These are phyloP conservation scores for Lepidothrix coronata DNA, from an alignment of 2,113 vertebrate species.

Conservation along the genomic window DNA sequence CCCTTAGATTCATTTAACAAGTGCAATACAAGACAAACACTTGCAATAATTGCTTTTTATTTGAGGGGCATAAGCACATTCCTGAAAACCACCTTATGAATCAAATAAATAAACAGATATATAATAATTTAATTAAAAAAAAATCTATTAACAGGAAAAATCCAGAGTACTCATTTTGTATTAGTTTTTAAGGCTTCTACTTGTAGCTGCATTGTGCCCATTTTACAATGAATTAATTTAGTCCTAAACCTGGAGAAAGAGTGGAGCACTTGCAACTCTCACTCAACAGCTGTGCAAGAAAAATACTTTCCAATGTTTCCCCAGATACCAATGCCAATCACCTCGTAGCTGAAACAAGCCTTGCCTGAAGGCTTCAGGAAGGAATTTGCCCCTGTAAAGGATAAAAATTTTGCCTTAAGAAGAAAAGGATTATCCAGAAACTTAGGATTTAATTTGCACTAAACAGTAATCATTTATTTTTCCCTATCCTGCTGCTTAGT, in stretches of 20 bases:
- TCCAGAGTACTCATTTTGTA: rapidly evolving
- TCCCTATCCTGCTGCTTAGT: neutral
- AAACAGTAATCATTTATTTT: neutral
- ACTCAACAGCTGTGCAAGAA: neutral
- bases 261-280: neutral
- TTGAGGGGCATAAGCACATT: neutral
- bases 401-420: neutral
- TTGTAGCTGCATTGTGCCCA: neutral
- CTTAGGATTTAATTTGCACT: neutral
- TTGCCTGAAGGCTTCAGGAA: neutral
- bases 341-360: neutral
- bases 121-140: neutral
- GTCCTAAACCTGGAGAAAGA: neutral
- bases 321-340: neutral
- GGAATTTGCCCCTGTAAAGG: neutral
- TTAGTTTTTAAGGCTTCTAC: neutral
- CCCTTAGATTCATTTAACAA: neutral
- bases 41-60: neutral
- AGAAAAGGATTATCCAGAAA: neutral
- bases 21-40: neutral
- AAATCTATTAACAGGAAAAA: neutral
- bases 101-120: neutral
- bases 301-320: neutral
- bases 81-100: neutral
- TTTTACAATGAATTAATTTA: neutral